Evolutionary conservation across 2,888 invertebrate genomes (phyloP).

Genomic region (Oxyscelio sp.): DNA sequence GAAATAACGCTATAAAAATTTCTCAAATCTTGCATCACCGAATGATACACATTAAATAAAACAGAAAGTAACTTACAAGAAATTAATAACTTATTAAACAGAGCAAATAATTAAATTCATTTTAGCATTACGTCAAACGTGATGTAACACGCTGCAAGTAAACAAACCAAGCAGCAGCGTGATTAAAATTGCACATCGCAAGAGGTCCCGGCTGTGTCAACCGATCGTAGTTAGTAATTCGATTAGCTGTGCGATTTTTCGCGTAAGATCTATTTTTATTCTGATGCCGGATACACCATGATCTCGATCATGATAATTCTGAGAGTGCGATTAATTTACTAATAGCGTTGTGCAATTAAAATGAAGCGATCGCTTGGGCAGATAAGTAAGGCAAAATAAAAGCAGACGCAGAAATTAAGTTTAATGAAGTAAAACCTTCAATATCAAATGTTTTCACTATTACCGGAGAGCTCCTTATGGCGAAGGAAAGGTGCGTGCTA

Average conservation of each 20-base stretch:
- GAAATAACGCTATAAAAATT: too few species aligned
- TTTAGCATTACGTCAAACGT: constrained; percentile 66
- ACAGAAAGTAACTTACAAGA: too few species aligned
- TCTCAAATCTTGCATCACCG: too few species aligned
- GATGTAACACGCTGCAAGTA: constrained; percentile 48
- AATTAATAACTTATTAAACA: too few species aligned
- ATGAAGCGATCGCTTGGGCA: constrained; percentile 17
- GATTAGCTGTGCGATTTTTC: not conserved
- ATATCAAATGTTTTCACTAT: constrained; percentile 36
- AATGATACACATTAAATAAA: too few species aligned
- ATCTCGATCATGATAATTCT: constrained; percentile 26
- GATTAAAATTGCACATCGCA: constrained; percentile 34
- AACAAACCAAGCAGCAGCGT: constrained; percentile 29
- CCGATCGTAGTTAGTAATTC: not conserved
- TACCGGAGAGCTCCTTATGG: constrained; percentile 10
- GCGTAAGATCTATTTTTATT: not conserved
- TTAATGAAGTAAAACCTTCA: constrained; percentile 59
- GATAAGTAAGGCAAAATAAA: constrained; percentile 59
- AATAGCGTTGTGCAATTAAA: constrained; percentile 50
- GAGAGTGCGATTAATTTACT: constrained; percentile 50
- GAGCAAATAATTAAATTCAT: constrained; percentile 78
- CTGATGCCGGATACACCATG: not conserved
- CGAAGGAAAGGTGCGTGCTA: constrained; percentile 62
- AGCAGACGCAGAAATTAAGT: constrained; percentile 45
- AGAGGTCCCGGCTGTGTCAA: not conserved